phyloP scores from a whole-genome alignment of 2,797 vertebrate genomes.

The Lepus oiostolus region DNA sequence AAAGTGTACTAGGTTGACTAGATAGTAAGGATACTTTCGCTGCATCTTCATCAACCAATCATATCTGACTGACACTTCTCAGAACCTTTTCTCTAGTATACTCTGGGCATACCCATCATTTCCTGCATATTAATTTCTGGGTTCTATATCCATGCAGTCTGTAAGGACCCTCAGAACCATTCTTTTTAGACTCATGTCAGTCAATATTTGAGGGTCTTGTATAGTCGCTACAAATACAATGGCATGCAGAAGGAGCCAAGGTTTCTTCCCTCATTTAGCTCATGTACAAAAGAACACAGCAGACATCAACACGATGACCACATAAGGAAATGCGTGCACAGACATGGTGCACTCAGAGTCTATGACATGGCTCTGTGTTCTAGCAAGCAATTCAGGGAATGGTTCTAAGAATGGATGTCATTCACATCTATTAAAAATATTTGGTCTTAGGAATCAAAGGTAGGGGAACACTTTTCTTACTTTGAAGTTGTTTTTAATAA shows the following conservation, averaged over 20 bases:
- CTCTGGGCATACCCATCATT: background rate
- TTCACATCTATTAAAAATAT: background rate
- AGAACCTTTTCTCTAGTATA: background rate
- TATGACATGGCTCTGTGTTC: background rate
- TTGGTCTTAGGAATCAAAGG: conserved; percentile 18
- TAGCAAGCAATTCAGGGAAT: conserved; percentile 9
- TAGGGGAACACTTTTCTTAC: background rate
- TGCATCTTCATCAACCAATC: background rate
- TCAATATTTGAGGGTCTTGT: background rate
- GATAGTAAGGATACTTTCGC: background rate
- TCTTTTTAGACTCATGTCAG: background rate
- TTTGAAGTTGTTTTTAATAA: background rate
- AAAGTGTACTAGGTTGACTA: background rate
- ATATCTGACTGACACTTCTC: conserved; percentile 12
- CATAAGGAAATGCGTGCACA: background rate
- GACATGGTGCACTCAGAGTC: background rate
- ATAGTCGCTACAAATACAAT: background rate
- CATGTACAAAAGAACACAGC: background rate
- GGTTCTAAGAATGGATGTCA: background rate
- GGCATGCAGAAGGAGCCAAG: background rate
- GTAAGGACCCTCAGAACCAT: background rate
- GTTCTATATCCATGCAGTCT: background rate
- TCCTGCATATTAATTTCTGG: background rate
- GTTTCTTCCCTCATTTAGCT: background rate
- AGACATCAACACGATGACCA: background rate